These are phyloP conservation scores for Mus spicilegus DNA, from an alignment of 2,113 vertebrate species.

Conservation along the genomic window DNA sequence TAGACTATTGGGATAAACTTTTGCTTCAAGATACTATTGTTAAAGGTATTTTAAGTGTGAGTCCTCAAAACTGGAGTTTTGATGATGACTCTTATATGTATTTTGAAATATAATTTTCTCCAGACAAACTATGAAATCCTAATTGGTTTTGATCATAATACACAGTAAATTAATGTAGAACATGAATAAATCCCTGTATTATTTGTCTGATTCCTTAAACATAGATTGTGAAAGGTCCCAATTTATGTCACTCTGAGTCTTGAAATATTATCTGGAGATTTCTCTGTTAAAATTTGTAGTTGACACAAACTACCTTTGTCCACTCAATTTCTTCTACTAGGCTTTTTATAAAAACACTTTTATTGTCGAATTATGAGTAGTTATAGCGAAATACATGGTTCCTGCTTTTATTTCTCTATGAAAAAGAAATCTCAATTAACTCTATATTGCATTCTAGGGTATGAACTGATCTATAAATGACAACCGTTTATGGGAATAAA, in stretches of 20 bases:
- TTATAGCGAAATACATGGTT: background rate
- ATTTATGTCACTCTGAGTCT: background rate
- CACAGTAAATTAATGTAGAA: background rate
- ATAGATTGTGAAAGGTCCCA: background rate
- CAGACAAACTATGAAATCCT: background rate
- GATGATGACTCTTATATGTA: background rate
- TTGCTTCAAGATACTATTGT: background rate
- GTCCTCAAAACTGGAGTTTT: background rate
- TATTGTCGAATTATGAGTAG: background rate
- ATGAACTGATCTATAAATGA: background rate
- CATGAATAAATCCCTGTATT: background rate
- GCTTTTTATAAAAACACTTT: background rate
- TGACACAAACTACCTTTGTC: background rate
- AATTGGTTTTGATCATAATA: background rate
- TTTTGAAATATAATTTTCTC: background rate
- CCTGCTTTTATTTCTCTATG: background rate
- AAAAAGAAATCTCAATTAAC: slow-evolving; percentile 3
- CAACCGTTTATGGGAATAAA: background rate
- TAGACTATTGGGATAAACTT: background rate
- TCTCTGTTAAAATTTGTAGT: background rate
- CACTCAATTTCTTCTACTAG: no score
- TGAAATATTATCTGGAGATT: background rate
- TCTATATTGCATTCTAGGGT: background rate
- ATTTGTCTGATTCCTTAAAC: background rate
- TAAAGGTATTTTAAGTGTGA: background rate